Base-by-base conservation (phyloP, 2,113 vertebrate genomes). In the Mugil cephalus region DNA sequence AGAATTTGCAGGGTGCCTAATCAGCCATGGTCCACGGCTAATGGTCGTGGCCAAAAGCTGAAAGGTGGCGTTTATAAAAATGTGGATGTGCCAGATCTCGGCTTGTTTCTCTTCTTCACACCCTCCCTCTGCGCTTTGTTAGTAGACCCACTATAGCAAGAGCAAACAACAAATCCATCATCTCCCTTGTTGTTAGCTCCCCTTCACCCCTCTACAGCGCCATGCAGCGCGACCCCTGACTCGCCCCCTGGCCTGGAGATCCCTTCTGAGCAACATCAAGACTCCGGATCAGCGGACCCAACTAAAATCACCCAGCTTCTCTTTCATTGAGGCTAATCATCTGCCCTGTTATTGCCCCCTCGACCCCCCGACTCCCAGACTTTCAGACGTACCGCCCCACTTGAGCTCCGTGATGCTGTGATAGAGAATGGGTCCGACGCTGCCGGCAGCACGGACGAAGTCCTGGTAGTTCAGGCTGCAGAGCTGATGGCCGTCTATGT, bases 381-480 rank as follows among this genome's bases (percentile, higher is more conserved):
- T 50, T 17, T 66, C 7, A 64, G 10, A 85, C 88, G 14, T 93
- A 97, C 96, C 95, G 0, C 93, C 94, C 95, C 96, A 97, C 89
- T 97, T 98, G 55, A 99, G 95, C 73, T 97, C 96, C 63, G 96
- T 91, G 66, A 99, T 81, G 88, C 93, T 98, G 88, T 95, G 95
- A 89, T 94, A 98, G 70, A 99, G 96, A 48, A 98, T 92, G 36
- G 96, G 95, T 0, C 97, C 98, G 0, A 95, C 93, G 7, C 93
- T 93, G 55, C 98, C 98, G 0, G 97, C 96, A 1, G 95, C 95
- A 43, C 93, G 94, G 6, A 92, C 94, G 89, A 98, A 99, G 84
- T 99, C 96, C 73, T 98, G 96, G 85, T 96, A 94, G 69, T 82
- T 95, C 95, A 99, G 96, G 74, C 91, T 93, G 79, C 97, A 98